Conservation (phyloP, 2,113 vertebrate genomes). For the Entomyzon cyanotis region DNA sequence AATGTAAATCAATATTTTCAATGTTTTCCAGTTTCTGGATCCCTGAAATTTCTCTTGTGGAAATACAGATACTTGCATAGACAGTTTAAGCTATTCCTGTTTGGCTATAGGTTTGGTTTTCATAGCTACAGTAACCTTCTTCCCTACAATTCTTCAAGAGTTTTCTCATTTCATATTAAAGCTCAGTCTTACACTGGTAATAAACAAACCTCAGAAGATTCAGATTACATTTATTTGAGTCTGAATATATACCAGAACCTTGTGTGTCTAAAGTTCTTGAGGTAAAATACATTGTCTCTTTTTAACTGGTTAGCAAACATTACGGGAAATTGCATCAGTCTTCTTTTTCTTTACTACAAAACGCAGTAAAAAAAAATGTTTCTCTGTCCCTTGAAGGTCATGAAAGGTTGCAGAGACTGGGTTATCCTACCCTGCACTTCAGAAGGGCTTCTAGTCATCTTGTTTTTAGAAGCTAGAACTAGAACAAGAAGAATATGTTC, state of each 20-base stretch:
- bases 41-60: neutral
- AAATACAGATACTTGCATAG: neutral
- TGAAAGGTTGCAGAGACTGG: neutral
- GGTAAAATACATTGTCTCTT: neutral
- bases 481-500: neutral
- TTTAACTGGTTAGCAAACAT: neutral
- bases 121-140: neutral
- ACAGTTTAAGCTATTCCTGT: neutral
- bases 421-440: neutral
- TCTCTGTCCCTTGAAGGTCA: neutral
- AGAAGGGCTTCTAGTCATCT: neutral
- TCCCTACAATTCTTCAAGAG: neutral
- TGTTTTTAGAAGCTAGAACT: constrained; percentile 2
- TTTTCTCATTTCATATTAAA: neutral
- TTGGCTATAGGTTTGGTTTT: neutral
- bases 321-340: neutral
- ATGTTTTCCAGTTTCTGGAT: neutral
- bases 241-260: neutral
- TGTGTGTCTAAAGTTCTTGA: neutral
- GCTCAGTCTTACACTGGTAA: neutral
- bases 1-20: neutral
- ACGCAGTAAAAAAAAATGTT: neutral
- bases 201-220: neutral
- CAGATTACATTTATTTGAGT: neutral
- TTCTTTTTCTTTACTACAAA: neutral